Evolutionary conservation across 2,888 invertebrate species (phyloP).

Genomic region (Neelides folsomi): DNA sequence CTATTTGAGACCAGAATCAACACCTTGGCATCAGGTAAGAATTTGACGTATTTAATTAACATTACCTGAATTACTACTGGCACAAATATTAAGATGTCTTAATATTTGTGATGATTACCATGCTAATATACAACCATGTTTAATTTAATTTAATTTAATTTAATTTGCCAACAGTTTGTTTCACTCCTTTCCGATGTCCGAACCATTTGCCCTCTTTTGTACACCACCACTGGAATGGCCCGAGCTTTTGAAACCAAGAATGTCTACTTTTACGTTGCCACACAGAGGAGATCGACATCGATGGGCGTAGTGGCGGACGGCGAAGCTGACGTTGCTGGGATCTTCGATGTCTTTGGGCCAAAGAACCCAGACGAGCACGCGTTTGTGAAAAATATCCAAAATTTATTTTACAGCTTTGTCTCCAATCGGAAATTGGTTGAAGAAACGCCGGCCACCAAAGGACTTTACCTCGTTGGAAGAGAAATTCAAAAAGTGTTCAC

Average conservation of each 20-base stretch:
- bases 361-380: conserved; percentile 58
- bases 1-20: conserved; percentile 22
- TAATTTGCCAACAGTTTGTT: conserved; percentile 47
- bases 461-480: conserved; percentile 26
- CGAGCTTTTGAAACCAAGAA: conserved; percentile 6
- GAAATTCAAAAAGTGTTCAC: conserved; percentile 36
- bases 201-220: conserved; percentile 62
- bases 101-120: too few relatives aligned
- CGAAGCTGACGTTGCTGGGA: conserved; percentile 61
- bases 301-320: conserved; percentile 41
- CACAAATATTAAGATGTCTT: too few relatives aligned
- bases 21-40: conserved; percentile 16
- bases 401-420: conserved; percentile 67
- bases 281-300: conserved; percentile 38
- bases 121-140: too few relatives aligned
- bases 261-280: conserved; percentile 63
- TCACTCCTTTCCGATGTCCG: conserved; percentile 64
- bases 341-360: conserved; percentile 60
- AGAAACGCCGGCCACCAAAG: conserved; percentile 13
- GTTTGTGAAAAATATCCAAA: conserved; percentile 64
- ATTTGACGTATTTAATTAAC: too few relatives aligned
- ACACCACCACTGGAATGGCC: conserved; percentile 41
- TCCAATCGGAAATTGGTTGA: conserved; percentile 49
- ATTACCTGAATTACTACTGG: too few relatives aligned
- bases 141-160: too few relatives aligned